phyloP scores from a whole-genome alignment of 2,888 invertebrate genomes.

The Stenurella melanura region DNA sequence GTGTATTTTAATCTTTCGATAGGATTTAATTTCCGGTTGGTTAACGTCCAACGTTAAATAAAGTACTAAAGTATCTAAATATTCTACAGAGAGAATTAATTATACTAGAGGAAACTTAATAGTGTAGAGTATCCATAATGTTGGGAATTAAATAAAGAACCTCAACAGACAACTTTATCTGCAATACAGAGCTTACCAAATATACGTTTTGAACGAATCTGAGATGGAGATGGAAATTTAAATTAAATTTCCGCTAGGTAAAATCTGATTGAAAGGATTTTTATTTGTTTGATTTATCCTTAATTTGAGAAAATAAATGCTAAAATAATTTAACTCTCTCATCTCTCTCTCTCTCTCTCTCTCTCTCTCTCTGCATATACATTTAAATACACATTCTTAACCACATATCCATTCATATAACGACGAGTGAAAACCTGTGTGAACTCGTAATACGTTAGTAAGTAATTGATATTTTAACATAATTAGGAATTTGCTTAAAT shows the following conservation, averaged over 20 bases:
- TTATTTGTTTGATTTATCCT: neutral
- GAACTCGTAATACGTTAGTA: too few species aligned
- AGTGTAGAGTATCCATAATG: neutral
- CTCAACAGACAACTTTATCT: neutral
- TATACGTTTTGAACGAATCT: neutral
- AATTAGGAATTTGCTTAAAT: too few species aligned
- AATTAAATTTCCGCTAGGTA: too few species aligned
- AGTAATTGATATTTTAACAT: too few species aligned
- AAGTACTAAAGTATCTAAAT: neutral
- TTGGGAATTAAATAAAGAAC: neutral
- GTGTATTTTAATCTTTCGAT: neutral
- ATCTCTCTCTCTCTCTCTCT: too few species aligned
- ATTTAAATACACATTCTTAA: too few species aligned
- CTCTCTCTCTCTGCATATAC: too few species aligned
- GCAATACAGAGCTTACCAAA: neutral
- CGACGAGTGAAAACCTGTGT: too few species aligned
- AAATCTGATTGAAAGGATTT: neutral
- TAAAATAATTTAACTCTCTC: neutral
- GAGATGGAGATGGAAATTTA: too few species aligned
- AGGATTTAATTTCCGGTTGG: neutral
- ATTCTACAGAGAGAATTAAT: constrained; percentile 2
- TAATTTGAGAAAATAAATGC: neutral
- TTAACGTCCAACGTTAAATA: neutral
- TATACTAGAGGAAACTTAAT: neutral
- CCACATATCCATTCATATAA: too few species aligned